Evolutionary conservation across 2,113 vertebrate genomes (phyloP).

Genomic region (Gambusia affinis): DNA sequence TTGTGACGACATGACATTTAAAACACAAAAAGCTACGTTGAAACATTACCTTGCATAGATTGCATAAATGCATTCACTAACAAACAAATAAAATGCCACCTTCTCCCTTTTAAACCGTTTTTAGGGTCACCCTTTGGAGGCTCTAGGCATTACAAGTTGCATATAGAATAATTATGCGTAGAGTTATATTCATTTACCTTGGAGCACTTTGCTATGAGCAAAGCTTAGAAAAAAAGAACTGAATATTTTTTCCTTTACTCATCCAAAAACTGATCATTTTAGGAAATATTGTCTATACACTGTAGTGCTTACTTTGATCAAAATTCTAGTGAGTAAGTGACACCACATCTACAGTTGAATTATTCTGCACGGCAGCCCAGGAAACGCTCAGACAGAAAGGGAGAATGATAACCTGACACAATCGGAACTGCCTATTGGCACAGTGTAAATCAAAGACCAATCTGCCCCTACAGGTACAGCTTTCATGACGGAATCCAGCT

Average conservation of each 20-base stretch:
- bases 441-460: constrained; percentile 77
- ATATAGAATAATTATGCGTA: not conserved
- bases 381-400: constrained; percentile 62
- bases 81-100: not conserved
- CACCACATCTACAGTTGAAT: constrained; percentile 54
- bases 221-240: constrained; percentile 11
- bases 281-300: constrained; percentile 16
- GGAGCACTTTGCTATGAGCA: not conserved
- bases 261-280: constrained; percentile 37
- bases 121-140: not conserved
- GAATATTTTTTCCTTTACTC: constrained; percentile 19
- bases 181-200: constrained; percentile 28
- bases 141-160: not conserved
- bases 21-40: too few species aligned
- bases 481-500: constrained; percentile 71
- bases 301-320: constrained; percentile 8
- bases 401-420: constrained; percentile 76
- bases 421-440: constrained; percentile 59
- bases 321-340: constrained; percentile 45
- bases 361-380: constrained; percentile 59
- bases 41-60: not conserved
- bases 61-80: not conserved
- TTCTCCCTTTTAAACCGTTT: not conserved
- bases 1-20: too few species aligned
- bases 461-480: constrained; percentile 75